Evolutionary conservation across 2,888 invertebrate species (phyloP).

Genomic region (Elegia similella): DNA sequence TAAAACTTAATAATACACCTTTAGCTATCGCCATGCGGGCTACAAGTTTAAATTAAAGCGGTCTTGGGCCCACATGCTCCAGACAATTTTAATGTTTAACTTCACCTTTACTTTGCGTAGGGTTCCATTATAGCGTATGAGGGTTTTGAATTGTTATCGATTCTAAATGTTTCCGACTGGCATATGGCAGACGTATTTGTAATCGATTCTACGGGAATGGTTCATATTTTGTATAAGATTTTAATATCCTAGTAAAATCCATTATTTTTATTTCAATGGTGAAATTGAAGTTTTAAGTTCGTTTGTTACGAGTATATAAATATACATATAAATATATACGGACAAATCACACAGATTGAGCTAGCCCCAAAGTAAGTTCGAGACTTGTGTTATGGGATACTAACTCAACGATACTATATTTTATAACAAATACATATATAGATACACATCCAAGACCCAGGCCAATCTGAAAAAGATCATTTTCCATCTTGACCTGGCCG

Average conservation of each 20-base stretch:
- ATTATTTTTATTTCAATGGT: background rate
- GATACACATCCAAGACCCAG: no score
- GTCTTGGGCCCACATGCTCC: conserved; percentile 53
- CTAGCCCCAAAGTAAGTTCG: no score
- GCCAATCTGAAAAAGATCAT: no score
- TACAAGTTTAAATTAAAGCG: conserved; percentile 23
- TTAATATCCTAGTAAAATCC: conserved; percentile 9
- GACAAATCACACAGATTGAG: no score
- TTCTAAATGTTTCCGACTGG: conserved; percentile 31
- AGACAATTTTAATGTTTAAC: conserved; percentile 52
- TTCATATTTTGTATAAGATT: conserved; percentile 12
- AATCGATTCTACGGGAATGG: conserved; percentile 36
- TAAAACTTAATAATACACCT: conserved; percentile 32
- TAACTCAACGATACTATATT: no score
- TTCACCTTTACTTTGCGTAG: conserved; percentile 26
- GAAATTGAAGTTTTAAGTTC: background rate
- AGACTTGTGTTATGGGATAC: no score
- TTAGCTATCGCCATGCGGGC: conserved; percentile 46
- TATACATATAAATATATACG: no score
- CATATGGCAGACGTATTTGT: conserved; percentile 37
- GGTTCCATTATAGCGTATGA: conserved; percentile 38
- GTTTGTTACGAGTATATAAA: no score
- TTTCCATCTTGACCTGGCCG: no score
- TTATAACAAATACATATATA: no score
- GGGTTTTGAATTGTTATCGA: conserved; percentile 54